Base-by-base conservation (phyloP, 2,113 vertebrate species). In the Tamias sibiricus region DNA sequence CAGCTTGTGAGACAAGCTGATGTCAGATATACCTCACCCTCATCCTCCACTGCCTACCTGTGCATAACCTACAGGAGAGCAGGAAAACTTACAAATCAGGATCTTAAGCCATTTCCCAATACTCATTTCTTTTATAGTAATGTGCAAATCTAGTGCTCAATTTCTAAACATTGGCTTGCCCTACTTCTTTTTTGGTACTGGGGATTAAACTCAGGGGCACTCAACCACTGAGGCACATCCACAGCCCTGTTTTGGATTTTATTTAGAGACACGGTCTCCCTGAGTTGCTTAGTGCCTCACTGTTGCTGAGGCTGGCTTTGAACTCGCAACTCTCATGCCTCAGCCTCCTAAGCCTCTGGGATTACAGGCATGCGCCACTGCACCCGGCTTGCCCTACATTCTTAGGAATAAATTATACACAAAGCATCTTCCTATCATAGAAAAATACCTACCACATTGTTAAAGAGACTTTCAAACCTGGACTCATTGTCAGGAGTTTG, bases 111-210 rank as follows among this genome's bases (percentile, higher is more conserved):
- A 44, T 6, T 80, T 57, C 42, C 47, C 42, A 42, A 26, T 17
- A 89, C 9, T 91, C 40, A 7, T 28, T 13, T 76, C 57, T 74
- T 69, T 79, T 20, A 28, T 0, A 71, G 24, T 64, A 35, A 37
- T 37, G 16, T 86, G 83, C 16, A 47, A 66, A 35, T 68, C 75
- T 77, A 30, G 30, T 32, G 7, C 57, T 90, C 44, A 1, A 1
- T 93, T 66, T 92, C n/a, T 62, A 92, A 85, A 93, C 44, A 68
- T 16, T 1, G 35, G 44, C 68, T 93, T 57, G 11, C 22, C 62
- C 26, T 77, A 49, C 2, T 72, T 47, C 82, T 37, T 49, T 49
- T 13, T 47, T 47, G 47, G 47, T 49, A 49, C 47, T 49, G 47
- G 47, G 47, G 47, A 49, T 49, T 49, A 12, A 49, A 49, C 47